Evolutionary conservation across 2,113 vertebrate genomes (phyloP).

Genomic region (Grus americana): DNA sequence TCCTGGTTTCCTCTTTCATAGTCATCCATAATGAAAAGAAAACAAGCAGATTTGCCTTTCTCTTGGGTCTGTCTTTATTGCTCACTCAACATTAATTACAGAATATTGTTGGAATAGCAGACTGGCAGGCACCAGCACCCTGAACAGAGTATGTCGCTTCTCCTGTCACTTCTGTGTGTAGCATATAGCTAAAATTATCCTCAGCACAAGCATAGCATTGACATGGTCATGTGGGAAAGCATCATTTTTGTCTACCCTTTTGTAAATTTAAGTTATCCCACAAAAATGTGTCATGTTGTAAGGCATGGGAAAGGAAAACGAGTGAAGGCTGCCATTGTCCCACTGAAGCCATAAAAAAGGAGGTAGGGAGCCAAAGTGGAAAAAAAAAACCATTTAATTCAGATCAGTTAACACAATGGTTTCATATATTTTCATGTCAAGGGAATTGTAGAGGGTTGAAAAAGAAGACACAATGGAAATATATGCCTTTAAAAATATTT

Average conservation of each 20-base stretch:
- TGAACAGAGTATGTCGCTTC: neutral
- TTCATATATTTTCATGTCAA: slow-evolving; percentile 39
- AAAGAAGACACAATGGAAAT: slow-evolving; percentile 52
- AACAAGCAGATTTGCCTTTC: slow-evolving; percentile 69
- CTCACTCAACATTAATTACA: slow-evolving; percentile 72
- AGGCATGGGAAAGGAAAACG: neutral
- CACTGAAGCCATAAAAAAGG: neutral
- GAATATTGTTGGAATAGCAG: slow-evolving; percentile 61
- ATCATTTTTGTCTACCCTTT: neutral
- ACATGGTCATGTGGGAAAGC: neutral
- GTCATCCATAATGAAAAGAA: slow-evolving; percentile 70
- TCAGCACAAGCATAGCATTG: neutral
- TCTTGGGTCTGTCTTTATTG: slow-evolving; percentile 67
- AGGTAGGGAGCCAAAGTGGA: neutral
- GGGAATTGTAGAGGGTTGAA: neutral
- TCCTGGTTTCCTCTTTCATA: slow-evolving; percentile 57
- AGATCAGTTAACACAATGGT: slow-evolving; percentile 25
- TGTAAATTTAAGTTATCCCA: neutral
- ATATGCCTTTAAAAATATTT: slow-evolving; percentile 52
- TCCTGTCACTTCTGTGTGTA: neutral
- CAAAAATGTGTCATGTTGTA: neutral
- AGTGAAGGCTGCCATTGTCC: slow-evolving; percentile 21
- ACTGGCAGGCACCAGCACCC: slow-evolving; percentile 43
- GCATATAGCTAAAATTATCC: slow-evolving; percentile 14
- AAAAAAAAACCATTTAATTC: slow-evolving; percentile 34